Evolutionary conservation across 2,113 vertebrate species (phyloP).

Genomic region (Leiothrix lutea): DNA sequence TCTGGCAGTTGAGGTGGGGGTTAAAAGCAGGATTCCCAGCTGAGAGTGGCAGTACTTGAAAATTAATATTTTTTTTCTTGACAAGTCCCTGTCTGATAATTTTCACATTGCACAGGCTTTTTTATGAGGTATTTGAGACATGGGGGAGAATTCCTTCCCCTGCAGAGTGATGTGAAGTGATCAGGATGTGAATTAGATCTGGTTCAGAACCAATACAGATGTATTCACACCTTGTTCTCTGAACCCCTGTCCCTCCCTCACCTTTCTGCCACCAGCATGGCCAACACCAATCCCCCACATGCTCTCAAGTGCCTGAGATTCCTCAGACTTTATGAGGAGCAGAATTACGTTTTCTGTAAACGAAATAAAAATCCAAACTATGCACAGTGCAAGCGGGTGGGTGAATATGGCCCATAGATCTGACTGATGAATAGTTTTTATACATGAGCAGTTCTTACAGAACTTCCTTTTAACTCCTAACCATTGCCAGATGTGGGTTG

Average conservation of each 20-base stretch:
- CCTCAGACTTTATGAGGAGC: conserved; percentile 14
- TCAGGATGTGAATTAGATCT: not conserved
- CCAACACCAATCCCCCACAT: not conserved
- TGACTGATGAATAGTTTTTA: conserved; percentile 58
- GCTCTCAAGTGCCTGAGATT: conserved; percentile 5
- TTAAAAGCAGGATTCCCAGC: not conserved
- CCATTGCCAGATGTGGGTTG: conserved; percentile 56
- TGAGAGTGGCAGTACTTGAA: not conserved
- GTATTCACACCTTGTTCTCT: not conserved
- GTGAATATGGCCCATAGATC: conserved; percentile 41
- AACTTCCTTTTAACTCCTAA: conserved; percentile 64
- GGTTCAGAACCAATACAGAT: not conserved
- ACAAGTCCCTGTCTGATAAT: not conserved
- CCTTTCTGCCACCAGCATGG: not conserved
- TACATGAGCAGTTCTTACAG: conserved; percentile 52
- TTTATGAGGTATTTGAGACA: not conserved
- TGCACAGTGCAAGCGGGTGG: not conserved
- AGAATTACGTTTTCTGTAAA: conserved; percentile 27
- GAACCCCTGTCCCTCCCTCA: not conserved
- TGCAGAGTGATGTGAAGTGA: not conserved
- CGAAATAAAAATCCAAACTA: conserved; percentile 26
- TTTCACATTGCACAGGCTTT: not conserved
- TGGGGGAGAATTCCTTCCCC: not conserved
- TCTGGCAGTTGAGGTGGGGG: not conserved
- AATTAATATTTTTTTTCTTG: not conserved